Evolutionary conservation across 2,797 vertebrate species (phyloP).

Genomic region (Labroides dimidiatus): DNA sequence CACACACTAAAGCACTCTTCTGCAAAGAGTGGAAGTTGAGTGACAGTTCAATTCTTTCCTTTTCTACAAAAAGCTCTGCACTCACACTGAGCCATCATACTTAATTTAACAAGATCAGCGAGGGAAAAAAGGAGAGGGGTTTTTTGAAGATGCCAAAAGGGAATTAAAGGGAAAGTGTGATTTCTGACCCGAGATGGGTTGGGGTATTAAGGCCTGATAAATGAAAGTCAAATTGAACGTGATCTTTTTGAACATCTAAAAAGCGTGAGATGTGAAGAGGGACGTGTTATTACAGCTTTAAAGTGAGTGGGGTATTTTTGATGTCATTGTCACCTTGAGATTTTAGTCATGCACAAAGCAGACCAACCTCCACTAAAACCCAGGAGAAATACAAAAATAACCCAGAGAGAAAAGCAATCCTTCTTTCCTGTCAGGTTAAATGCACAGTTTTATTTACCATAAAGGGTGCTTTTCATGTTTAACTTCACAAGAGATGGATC

Average conservation of each 20-base stretch:
- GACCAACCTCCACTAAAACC: constrained; percentile 27
- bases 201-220: constrained; percentile 48
- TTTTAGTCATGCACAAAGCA: constrained; percentile 17
- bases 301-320: constrained; percentile 47
- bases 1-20: constrained; percentile 19
- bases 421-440: constrained; percentile 26
- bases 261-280: constrained; percentile 21
- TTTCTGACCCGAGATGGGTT: constrained; percentile 58
- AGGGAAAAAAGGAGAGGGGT: constrained; percentile 16
- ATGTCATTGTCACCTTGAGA: constrained; percentile 53
- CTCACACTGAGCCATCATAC: constrained; percentile 59
- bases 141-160: constrained; percentile 54
- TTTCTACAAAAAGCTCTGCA: constrained; percentile 43
- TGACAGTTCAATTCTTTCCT: constrained; percentile 71
- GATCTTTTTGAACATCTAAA: constrained; percentile 53
- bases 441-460: constrained; percentile 4
- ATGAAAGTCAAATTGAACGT: constrained; percentile 67
- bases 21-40: constrained; percentile 51
- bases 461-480: not conserved
- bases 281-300: constrained; percentile 43
- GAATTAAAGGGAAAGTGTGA: constrained; percentile 54
- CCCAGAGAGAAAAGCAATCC: constrained; percentile 1
- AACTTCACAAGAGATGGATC: not conserved
- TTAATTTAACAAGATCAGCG: constrained; percentile 61
- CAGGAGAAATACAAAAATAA: constrained; percentile 38